phyloP scores from a whole-genome alignment of 1,140 invertebrate species.

The Diorhabda elongata region DNA sequence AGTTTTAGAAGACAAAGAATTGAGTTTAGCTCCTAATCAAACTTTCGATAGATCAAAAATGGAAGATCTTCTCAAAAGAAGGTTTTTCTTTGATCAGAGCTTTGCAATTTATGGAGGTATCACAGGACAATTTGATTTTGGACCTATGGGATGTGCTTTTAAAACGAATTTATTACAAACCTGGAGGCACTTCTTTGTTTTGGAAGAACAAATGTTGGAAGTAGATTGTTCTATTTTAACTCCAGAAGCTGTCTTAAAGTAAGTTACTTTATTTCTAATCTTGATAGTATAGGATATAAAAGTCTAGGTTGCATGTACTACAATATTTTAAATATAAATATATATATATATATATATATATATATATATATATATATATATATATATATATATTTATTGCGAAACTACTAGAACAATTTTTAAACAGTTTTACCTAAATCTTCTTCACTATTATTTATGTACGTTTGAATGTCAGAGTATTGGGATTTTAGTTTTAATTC shows the following conservation, averaged over 20 bases:
- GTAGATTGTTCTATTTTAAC: constrained; percentile 97
- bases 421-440: too few species aligned
- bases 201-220: constrained; percentile 98
- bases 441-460: too few species aligned
- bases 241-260: constrained; percentile 92
- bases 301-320: too few species aligned
- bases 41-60: constrained; percentile 89
- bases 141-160: constrained; percentile 98
- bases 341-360: too few species aligned
- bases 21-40: constrained; percentile 72
- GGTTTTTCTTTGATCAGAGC: constrained; percentile 98
- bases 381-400: too few species aligned
- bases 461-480: too few species aligned
- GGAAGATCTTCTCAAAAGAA: constrained; percentile 94
- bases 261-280: constrained; percentile 26
- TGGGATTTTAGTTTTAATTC: too few species aligned
- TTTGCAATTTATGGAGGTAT: constrained; percentile 99
- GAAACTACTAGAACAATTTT: too few species aligned
- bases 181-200: constrained; percentile 95
- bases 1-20: constrained; percentile 87
- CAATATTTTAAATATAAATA: too few species aligned
- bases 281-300: too few species aligned
- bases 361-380: too few species aligned
- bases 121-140: constrained; percentile 93
- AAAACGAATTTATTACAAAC: constrained; percentile 91